Percentiles rank a stretch among this genome's conserved stretches.
These are phyloP conservation scores for Nilaparvata lugens DNA, from an alignment of 1,140 invertebrate genomes.

Conservation along the genomic window DNA sequence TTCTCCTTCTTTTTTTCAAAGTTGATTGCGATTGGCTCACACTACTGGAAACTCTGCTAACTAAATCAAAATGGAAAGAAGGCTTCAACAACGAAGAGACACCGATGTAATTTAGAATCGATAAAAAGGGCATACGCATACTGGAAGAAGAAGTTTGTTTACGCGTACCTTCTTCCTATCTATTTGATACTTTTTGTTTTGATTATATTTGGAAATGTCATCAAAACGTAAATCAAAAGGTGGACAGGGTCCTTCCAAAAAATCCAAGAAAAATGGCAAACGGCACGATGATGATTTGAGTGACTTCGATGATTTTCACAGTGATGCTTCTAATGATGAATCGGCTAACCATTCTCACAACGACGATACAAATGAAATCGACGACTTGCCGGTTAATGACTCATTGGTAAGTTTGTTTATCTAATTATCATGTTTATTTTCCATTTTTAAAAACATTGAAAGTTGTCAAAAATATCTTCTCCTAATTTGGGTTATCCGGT, in stretches of 20 bases:
- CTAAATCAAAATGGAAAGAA: slow-evolving; percentile 6
- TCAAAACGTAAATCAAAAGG: slow-evolving; percentile 17
- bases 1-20: neutral
- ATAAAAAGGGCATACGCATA: slow-evolving; percentile 1
- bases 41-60: slow-evolving; percentile 5
- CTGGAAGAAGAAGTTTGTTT: slow-evolving; percentile 1
- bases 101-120: slow-evolving; percentile 4
- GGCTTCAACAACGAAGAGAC: neutral
- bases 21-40: slow-evolving; percentile 3
- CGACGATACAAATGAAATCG: slow-evolving; percentile 10
- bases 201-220: slow-evolving; percentile 4
- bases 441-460: neutral
- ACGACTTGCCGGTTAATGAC: slow-evolving; percentile 12
- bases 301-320: slow-evolving; percentile 21
- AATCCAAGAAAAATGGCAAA: slow-evolving; percentile 20
- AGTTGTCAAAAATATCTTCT: no score
- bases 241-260: slow-evolving; percentile 8
- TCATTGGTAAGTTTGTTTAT: slow-evolving; percentile 9
- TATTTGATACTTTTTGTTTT: neutral
- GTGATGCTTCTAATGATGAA: slow-evolving; percentile 19
- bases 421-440: neutral
- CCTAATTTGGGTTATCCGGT: neutral
- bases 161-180: neutral
- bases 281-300: slow-evolving; percentile 17
- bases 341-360: slow-evolving; percentile 7